These are phyloP conservation scores for Phyllostomus discolor DNA, from an alignment of 2,113 vertebrate genomes.

Conservation along the genomic window DNA sequence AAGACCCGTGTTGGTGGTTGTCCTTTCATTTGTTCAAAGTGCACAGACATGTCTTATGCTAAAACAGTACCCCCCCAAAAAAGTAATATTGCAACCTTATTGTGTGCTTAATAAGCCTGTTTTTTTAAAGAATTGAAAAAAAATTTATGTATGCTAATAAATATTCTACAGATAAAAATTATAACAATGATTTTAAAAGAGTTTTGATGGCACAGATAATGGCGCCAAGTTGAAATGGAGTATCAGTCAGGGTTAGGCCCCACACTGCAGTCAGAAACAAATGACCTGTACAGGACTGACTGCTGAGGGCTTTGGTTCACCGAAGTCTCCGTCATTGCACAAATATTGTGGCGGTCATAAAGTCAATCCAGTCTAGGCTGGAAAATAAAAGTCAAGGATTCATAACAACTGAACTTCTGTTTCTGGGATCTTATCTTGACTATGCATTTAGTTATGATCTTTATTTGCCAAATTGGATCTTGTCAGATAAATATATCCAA, in stretches of 20 bases:
- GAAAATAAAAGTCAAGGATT: not conserved
- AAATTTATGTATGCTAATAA: not conserved
- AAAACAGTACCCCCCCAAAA: not conserved
- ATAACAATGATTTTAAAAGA: not conserved
- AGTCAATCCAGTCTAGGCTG: rapidly evolving
- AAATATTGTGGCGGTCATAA: not conserved
- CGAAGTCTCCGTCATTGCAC: not conserved
- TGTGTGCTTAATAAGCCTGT: not conserved
- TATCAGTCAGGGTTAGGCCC: not conserved
- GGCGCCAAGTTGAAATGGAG: not conserved
- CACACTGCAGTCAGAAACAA: not conserved
- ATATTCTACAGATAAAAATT: not conserved
- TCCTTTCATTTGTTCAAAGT: not conserved
- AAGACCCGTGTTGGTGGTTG: rapidly evolving
- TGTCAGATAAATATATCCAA: not conserved
- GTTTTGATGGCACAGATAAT: not conserved
- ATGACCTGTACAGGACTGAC: rapidly evolving
- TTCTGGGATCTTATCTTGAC: not conserved
- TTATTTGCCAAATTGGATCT: not conserved
- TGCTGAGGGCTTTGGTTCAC: not conserved
- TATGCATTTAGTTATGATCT: not conserved
- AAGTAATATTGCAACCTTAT: not conserved
- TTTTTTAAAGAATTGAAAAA: not conserved
- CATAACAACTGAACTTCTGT: not conserved
- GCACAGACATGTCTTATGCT: rapidly evolving